Conservation (phyloP, 2,797 vertebrate genomes). For the Rhynchonycteris naso region DNA sequence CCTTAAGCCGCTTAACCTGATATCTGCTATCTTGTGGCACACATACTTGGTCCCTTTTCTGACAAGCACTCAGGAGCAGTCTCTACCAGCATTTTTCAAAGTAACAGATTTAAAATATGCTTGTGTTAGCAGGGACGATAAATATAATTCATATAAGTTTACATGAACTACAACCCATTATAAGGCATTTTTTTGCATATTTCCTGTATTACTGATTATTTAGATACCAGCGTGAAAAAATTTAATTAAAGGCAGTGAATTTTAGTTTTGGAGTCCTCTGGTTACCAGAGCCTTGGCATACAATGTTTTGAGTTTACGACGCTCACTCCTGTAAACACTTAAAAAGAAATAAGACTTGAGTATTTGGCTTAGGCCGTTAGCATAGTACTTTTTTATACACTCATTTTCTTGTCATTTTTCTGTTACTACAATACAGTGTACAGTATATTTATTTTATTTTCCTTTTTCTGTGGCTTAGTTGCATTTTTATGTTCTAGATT, state of each 20-base stretch:
- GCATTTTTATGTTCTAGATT: too few relatives aligned
- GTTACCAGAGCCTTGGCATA: too few relatives aligned
- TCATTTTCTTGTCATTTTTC: too few relatives aligned
- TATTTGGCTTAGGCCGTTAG: too few relatives aligned
- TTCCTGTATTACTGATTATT: constrained; percentile 5
- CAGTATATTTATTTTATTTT: too few relatives aligned
- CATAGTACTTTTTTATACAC: too few relatives aligned
- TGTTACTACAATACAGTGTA: too few relatives aligned
- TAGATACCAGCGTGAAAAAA: neutral
- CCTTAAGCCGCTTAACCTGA: neutral
- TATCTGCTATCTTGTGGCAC: neutral
- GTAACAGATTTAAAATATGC: neutral
- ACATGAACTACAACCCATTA: neutral
- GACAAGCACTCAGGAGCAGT: neutral
- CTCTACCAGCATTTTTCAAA: neutral
- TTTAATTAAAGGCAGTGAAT: neutral
- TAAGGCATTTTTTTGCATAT: neutral
- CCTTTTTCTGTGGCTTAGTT: too few relatives aligned
- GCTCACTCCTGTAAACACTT: too few relatives aligned
- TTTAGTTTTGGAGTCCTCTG: neutral
- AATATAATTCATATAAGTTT: neutral
- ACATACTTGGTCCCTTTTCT: neutral
- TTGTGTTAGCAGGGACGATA: neutral
- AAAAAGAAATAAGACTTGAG: too few relatives aligned
- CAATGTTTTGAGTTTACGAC: too few relatives aligned